These are phyloP conservation scores for Rhipidura dahli DNA, from an alignment of 2,113 vertebrate genomes.

Conservation along the genomic window DNA sequence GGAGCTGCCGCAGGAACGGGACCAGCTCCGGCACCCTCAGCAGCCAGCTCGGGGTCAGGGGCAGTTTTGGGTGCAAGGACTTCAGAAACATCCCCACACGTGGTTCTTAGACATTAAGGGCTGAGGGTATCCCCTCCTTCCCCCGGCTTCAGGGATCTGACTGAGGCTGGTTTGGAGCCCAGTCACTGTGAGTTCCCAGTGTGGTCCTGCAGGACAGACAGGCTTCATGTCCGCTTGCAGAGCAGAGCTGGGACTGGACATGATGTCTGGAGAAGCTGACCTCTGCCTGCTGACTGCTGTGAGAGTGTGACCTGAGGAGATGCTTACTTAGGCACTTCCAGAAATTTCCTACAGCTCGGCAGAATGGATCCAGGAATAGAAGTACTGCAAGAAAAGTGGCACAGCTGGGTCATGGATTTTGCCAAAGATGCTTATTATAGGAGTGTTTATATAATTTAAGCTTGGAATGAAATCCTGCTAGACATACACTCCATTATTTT, in stretches of 20 bases:
- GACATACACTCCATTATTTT: background rate
- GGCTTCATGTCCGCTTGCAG: background rate
- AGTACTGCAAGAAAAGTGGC: background rate
- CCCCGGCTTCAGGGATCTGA: background rate
- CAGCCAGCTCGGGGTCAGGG: background rate
- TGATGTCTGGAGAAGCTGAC: background rate
- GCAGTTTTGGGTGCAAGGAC: background rate
- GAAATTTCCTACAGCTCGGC: background rate
- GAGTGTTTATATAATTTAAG: conserved; percentile 24
- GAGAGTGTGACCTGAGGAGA: background rate
- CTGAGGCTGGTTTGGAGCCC: accelerated
- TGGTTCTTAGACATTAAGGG: background rate
- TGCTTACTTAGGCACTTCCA: background rate
- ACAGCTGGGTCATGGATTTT: background rate
- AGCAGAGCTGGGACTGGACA: background rate
- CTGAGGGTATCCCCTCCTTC: background rate
- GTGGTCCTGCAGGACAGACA: background rate
- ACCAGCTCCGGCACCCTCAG: background rate
- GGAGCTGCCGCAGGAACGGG: background rate
- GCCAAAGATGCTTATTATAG: conserved; percentile 29
- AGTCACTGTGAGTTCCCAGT: background rate
- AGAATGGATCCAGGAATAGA: background rate
- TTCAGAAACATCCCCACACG: background rate
- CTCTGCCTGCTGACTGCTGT: background rate
- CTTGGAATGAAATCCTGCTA: background rate